Conservation (phyloP, 2,888 invertebrate genomes). For the Phlogophora meticulosa region DNA sequence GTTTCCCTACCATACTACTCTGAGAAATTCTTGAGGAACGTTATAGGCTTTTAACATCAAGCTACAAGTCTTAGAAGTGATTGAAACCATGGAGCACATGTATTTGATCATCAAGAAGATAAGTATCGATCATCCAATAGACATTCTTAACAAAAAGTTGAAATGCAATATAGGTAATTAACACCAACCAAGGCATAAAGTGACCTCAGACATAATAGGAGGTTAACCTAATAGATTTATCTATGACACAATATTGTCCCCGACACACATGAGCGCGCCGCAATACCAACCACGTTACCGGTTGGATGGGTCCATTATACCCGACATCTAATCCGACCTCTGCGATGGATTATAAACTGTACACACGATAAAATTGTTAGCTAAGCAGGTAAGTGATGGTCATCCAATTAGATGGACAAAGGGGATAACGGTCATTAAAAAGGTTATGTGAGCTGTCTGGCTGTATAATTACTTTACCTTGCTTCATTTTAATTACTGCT, state of each 20-base stretch:
- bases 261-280: conserved; percentile 16
- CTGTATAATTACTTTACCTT: conserved; percentile 6
- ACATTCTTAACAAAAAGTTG: no score
- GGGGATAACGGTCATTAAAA: conserved; percentile 33
- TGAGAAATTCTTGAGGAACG: no score
- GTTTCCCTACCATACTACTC: no score
- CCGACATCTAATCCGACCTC: conserved; percentile 28
- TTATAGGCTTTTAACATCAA: no score
- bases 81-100: no score
- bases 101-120: no score
- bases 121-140: no score
- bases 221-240: conserved; percentile 1
- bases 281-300: background rate
- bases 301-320: conserved; percentile 25
- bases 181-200: background rate
- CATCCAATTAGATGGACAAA: conserved; percentile 35
- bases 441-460: conserved; percentile 21
- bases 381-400: conserved; percentile 25
- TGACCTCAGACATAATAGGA: background rate
- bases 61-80: no score
- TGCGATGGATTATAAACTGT: conserved; percentile 36
- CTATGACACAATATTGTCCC: background rate
- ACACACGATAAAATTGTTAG: conserved; percentile 23
- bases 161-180: background rate
- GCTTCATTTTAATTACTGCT: background rate